Base-by-base conservation (phyloP, 2,888 invertebrate species). In the Biston stratarius region DNA sequence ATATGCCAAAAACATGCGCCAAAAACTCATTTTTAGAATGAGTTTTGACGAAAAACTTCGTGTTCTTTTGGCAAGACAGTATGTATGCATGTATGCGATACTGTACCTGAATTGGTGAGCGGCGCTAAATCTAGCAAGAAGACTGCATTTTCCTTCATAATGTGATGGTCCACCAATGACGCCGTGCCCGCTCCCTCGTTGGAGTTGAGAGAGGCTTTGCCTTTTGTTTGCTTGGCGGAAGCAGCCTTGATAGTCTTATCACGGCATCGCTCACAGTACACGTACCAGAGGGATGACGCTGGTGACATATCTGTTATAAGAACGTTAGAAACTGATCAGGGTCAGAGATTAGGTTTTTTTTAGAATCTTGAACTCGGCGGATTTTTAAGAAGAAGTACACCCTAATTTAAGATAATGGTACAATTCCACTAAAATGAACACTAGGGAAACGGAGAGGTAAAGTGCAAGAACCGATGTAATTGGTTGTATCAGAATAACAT, bases 111-210 rank as follows among this genome's bases (percentile, higher is more conserved):
- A 47, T 85, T 85, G 5, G 96, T 96, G 0, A 97, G 96, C 71
- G 98, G 97, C 0, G 97, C 97, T 61, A 99, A 88, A 83, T 99
- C 99, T 67, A 99, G 93, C 11, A 99, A 90, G 85, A 99, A 99
- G 87, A 98, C 95, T 0, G 99, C 99, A 86, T 99, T 99, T 83
- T 98, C 98, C 78, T 97, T 97, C 95, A 99, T 97, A 6, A 97
- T 95, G 55, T 96, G 90, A 82, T 98, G 91, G 74, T 92, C 90
- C 95, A 71, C 69, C 10, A 77, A 84, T 0, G 79, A 53, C 2
- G 73, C 60, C 9, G 77, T 44, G 7, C 81, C 78, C 0, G 70
- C 69, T 7, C 80, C 79, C 8, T 85, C 85, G 68, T 75, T 77
- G 10, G 78, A 73, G 36, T 88, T 91, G 0, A 83, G 74, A 0